Base-by-base conservation (phyloP, 2,797 vertebrate genomes). In the Manis javanica region DNA sequence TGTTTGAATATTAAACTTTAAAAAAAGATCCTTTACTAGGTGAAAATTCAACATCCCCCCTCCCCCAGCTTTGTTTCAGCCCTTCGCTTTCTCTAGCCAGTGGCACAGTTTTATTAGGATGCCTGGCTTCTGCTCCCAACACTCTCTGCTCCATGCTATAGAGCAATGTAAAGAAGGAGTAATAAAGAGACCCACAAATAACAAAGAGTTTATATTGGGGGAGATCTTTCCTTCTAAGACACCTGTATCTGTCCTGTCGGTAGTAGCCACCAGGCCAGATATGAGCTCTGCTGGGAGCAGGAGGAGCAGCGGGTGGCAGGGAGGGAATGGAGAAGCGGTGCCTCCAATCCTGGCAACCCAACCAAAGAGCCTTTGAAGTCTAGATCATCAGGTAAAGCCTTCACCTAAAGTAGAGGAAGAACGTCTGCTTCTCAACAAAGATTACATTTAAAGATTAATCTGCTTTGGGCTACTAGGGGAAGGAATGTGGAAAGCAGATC, bases 401-500 rank as follows among this genome's bases (percentile, higher is more conserved):
- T 95, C 81, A 31, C 18, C 64, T 77, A 77, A 94, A 82, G 85
- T 49, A 95, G 39, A 95, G 51, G 23, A 96, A 85, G 85, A 90
- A 89, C 59, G 71, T 81, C 69, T 85, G 87, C 39, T 49, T 85
- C 46, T 16, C 31, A 88, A 95, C 59, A 87, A 78, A 90, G 87
- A 85, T 86, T 61, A 59, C 84, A 88, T 94, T 86, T 96, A 89
- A 92, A 95, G 77, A 95, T 77, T 88, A 66, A 92, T 87, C n/a
- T 92, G 37, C 79, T 85, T 23, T 94, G 75, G 69, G 66, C 75
- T 92, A 63, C 53, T 29, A 71, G 57, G 37, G 68, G 66, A 92
- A 96, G 57, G 39, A 87, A 95, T 90, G 69, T 49, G 8, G 51
- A 77, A 63, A 82, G 74, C 5, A 90, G 64, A 84, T 66, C 53